Evolutionary conservation across 1,140 invertebrate species (phyloP).

Genomic region (Pinna nobilis): DNA sequence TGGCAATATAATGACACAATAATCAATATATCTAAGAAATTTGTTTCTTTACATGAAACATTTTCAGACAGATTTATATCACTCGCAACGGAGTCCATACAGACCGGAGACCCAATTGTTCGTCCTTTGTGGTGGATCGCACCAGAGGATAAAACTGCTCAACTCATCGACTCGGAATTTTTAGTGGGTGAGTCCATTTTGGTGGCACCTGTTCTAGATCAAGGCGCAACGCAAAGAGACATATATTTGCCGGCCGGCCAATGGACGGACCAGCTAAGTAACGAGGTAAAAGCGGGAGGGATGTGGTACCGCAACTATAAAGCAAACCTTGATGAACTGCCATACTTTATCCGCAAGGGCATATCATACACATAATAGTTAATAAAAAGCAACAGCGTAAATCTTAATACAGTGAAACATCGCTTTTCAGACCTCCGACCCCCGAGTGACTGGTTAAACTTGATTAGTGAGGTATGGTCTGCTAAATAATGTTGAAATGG

Average conservation of each 20-base stretch:
- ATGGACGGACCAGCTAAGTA: constrained; percentile 55
- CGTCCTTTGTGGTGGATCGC: constrained; percentile 94
- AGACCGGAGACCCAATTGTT: constrained; percentile 76
- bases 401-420: too few species aligned
- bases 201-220: constrained; percentile 87
- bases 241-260: constrained; percentile 78
- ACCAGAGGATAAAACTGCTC: constrained; percentile 85
- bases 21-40: constrained; percentile 80
- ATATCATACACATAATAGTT: too few species aligned
- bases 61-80: constrained; percentile 70
- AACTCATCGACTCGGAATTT: constrained; percentile 88
- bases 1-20: constrained; percentile 88
- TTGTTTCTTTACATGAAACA: constrained; percentile 82
- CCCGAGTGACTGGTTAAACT: too few species aligned
- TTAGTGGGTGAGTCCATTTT: constrained; percentile 88
- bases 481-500: too few species aligned
- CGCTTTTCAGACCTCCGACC: too few species aligned
- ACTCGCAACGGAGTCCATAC: constrained; percentile 46
- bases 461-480: too few species aligned
- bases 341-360: constrained; percentile 50
- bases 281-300: constrained; percentile 77
- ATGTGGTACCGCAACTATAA: constrained; percentile 81
- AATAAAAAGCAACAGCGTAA: too few species aligned
- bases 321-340: constrained; percentile 72
- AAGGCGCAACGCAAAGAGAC: constrained; percentile 81